Evolutionary conservation across 2,888 invertebrate genomes (phyloP).

Genomic region (Cryptocephalus primarius): DNA sequence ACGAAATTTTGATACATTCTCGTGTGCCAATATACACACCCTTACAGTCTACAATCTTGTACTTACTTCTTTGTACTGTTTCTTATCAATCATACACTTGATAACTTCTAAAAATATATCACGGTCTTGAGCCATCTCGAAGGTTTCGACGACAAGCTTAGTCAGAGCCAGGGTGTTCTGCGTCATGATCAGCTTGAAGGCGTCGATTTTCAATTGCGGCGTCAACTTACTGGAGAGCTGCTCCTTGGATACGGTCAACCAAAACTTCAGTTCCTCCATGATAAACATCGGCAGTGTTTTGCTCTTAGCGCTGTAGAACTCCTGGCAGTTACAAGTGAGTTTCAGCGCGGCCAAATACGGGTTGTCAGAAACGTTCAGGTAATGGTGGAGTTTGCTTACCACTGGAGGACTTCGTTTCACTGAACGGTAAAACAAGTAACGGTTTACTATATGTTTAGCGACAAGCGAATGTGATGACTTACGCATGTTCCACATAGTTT

Average conservation of each 20-base stretch:
- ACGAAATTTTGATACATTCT: too few species aligned
- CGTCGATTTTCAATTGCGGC: conserved; percentile 52
- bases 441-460: neutral
- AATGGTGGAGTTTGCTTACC: conserved; percentile 28
- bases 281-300: conserved; percentile 52
- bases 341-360: conserved; percentile 49
- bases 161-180: conserved; percentile 56
- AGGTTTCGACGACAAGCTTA: conserved; percentile 52
- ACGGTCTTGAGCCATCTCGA: conserved; percentile 50
- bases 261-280: conserved; percentile 49
- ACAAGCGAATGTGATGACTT: conserved; percentile 11
- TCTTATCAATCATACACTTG: conserved; percentile 43
- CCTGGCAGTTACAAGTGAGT: conserved; percentile 50
- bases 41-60: too few species aligned
- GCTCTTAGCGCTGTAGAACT: conserved; percentile 51
- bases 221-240: conserved; percentile 40
- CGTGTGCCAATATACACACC: too few species aligned
- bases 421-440: conserved; percentile 13
- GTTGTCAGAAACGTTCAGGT: conserved; percentile 38
- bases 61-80: conserved; percentile 56
- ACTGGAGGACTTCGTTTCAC: conserved; percentile 36
- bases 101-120: conserved; percentile 52
- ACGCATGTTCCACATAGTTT: conserved; percentile 27
- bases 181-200: conserved; percentile 58
- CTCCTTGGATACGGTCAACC: conserved; percentile 32